Evolutionary conservation across 2,888 invertebrate genomes (phyloP), one percentile per base, ranked within the genome.

Genomic region (Operophtera brumata): DNA sequence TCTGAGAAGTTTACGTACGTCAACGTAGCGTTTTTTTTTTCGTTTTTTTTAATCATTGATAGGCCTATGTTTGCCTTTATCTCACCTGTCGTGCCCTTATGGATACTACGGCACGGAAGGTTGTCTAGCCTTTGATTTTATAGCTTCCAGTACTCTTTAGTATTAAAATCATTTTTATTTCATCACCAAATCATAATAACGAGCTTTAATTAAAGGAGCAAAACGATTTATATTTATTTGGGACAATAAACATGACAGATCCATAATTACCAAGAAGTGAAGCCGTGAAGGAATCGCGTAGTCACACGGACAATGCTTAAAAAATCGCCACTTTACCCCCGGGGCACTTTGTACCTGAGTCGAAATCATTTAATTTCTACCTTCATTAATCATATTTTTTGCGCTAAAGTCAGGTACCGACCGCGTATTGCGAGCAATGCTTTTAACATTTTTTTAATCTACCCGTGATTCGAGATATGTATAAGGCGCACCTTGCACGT

Each of bases 331-430:
- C 66, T 68, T 66, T 71, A 73, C 71, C 67, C 56, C 57, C 50
- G 42, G 61, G 60, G 59, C 51, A 50, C 57, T 41, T 9, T 37
- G 71, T 81, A 82, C 86, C 87, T 87, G 86, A 70, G 70, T 65
- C 64, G 70, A 78, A 80, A 84, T 85, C 78, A 82, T 84, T 85
- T 82, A 80, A 87, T 86, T 79, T 77, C 70, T 66, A 82, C 81
- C 81, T 77, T 79, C 86, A 88, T 88, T 88, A 85, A 89, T 88
- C 89, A 87, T 85, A 75, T 84, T 88, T 89, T 88, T 88, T 86
- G 78, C 75, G 67, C 59, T 61, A 60, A 66, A 75, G 70, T 78
- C 77, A 80, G 82, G 82, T 84, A 81, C 75, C 57, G 65, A 80
- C 73, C 61, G 64, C 60, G 69, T 73, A 80, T 70, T 74, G 71